Conservation (phyloP, 1,140 invertebrate species). For the Xylocopa sonorina region DNA sequence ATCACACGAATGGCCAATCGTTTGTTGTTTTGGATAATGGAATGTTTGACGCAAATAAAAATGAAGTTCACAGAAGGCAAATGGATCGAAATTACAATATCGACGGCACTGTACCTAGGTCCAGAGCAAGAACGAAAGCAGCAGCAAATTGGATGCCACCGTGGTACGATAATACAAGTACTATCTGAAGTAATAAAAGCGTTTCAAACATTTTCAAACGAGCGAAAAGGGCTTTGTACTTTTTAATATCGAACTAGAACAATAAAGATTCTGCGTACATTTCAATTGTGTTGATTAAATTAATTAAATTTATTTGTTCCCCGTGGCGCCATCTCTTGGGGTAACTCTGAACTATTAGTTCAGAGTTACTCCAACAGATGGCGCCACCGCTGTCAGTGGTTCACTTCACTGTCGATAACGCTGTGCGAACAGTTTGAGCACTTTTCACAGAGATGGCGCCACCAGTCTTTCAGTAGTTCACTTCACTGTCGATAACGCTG, state of each 20-base stretch:
- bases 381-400: too few species aligned
- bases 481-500: too few species aligned
- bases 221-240: not conserved
- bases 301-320: too few species aligned
- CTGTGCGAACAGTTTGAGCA: too few species aligned
- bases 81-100: conserved; percentile 62
- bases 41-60: conserved; percentile 29
- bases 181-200: conserved; percentile 64
- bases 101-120: conserved; percentile 29
- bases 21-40: conserved; percentile 76
- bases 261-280: conserved; percentile 23
- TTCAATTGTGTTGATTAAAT: too few species aligned
- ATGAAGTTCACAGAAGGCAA: conserved; percentile 52
- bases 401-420: too few species aligned
- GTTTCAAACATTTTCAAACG: not conserved
- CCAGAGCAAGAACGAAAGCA: conserved; percentile 59
- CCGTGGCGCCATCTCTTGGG: too few species aligned
- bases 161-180: conserved; percentile 79
- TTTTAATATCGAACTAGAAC: conserved; percentile 15
- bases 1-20: conserved; percentile 64
- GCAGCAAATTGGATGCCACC: conserved; percentile 80
- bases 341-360: too few species aligned
- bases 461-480: too few species aligned
- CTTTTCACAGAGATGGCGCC: too few species aligned
- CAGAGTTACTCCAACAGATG: too few species aligned